A percentile compares a stretch with the other conserved stretches of the same genome.
Evolutionary conservation across 2,888 invertebrate genomes (phyloP).

Genomic region (Lasioglossum figueresi): DNA sequence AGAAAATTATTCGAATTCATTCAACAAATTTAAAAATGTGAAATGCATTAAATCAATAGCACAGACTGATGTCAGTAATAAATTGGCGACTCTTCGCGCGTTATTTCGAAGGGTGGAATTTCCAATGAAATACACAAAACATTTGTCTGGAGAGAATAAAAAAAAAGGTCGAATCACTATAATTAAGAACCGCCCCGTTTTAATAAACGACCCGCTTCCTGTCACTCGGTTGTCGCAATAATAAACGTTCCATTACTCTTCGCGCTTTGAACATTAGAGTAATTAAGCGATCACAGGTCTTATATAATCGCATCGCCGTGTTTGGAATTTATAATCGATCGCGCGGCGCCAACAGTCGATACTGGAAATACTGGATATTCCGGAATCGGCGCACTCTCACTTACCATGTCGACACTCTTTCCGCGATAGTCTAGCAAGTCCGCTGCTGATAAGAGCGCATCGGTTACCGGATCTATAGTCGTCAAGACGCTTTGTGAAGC

Average conservation of each 20-base stretch:
- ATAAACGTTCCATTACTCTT: not conserved
- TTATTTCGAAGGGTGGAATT: not conserved
- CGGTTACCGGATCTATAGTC: slow-evolving; percentile 18
- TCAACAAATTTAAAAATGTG: not conserved
- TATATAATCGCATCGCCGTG: slow-evolving; percentile 52
- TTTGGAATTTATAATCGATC: slow-evolving; percentile 58
- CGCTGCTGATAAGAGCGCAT: slow-evolving; percentile 50
- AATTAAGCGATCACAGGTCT: slow-evolving; percentile 65
- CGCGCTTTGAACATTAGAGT: slow-evolving; percentile 31
- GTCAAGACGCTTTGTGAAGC: slow-evolving; percentile 3
- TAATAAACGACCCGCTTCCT: not conserved
- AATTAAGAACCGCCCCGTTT: not conserved
- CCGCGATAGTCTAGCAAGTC: slow-evolving; percentile 27
- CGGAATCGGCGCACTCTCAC: slow-evolving; percentile 66
- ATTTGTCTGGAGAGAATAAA: not conserved
- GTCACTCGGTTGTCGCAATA: slow-evolving; percentile 7
- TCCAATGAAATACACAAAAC: not conserved
- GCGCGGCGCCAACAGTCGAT: slow-evolving; percentile 57
- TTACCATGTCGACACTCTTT: slow-evolving; percentile 57
- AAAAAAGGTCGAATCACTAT: not conserved
- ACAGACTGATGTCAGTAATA: not conserved
- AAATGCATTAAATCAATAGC: not conserved
- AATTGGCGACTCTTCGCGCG: not conserved
- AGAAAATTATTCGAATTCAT: not conserved
- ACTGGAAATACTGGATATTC: slow-evolving; percentile 73